A percentile compares a stretch with the other conserved stretches of the same genome.
Evolutionary conservation across 2,113 vertebrate species (phyloP).

Genomic region (Ptilorrhoa leucosticta): DNA sequence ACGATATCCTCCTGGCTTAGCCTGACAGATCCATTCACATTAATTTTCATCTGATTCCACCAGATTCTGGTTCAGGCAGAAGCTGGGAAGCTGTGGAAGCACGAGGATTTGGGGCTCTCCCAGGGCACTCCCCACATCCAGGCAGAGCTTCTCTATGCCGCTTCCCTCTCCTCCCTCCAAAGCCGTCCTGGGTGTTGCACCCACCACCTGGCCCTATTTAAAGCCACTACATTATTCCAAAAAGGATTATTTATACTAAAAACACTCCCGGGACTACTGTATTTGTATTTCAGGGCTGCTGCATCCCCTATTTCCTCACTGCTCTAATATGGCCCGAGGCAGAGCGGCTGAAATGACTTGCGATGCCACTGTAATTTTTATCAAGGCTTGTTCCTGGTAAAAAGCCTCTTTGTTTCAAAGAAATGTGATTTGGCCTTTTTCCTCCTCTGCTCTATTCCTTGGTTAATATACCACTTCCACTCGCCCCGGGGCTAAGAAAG

Average conservation of each 20-base stretch:
- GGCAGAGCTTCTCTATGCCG: rapidly evolving
- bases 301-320: conserved; percentile 68
- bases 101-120: not conserved
- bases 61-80: not conserved
- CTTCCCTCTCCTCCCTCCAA: not conserved
- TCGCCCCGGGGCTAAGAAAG: conserved; percentile 73
- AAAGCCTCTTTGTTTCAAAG: conserved; percentile 82
- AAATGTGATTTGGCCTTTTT: conserved; percentile 81
- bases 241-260: conserved; percentile 71
- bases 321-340: conserved; percentile 69
- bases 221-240: conserved; percentile 63
- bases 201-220: conserved; percentile 69
- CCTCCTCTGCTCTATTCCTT: conserved; percentile 73
- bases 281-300: conserved; percentile 65
- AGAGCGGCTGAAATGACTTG: conserved; percentile 72
- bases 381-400: conserved; percentile 81
- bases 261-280: conserved; percentile 60
- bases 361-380: conserved; percentile 81
- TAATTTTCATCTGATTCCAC: not conserved
- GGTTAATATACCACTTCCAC: conserved; percentile 81
- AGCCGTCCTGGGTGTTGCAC: conserved; percentile 11
- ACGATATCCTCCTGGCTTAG: not conserved
- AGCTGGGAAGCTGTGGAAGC: not conserved
- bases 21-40: not conserved
- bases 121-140: not conserved